Evolutionary conservation across 2,797 vertebrate genomes (phyloP), one percentile per base, ranked within the genome.

Genomic region (Neopelma chrysocephalum): DNA sequence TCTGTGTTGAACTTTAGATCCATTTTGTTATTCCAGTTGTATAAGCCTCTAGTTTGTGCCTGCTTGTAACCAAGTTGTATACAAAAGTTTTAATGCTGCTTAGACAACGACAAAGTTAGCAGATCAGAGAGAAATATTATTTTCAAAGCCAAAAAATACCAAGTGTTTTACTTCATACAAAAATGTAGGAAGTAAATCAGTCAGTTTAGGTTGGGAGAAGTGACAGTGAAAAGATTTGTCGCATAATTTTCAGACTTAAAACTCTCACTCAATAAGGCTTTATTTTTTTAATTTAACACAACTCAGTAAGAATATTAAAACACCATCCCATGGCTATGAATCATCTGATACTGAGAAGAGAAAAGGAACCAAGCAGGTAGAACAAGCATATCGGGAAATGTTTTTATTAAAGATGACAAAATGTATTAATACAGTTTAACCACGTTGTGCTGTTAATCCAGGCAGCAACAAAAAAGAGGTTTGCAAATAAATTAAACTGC

Each of bases 351-450:
- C 26, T 6, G 68, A 82, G 53, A 78, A 62, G 18, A 73, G 34
- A 82, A 95, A 89, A 96, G 73, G 86, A 90, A 92, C 94, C 56
- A 68, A 91, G 84, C 90, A 96, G 89, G 96, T 88, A 92, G 80
- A 91, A 96, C 68, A 88, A 83, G 48, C 34, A 0, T 53, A 95
- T 92, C 89, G 94, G 92, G 95, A 96, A 97, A 96, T 83, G 65
- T 38, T 79, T 98, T 97, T 97, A 98, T 97, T 97, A 96, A 90
- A 97, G 80, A 94, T 89, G 92, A 94, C 92, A 97, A 94, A 96
- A 95, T 48, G 47, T 31, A 96, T 90, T 87, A 87, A 93, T 86
- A 69, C 13, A 69, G 61, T 83, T 93, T 78, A 90, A 73, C 87
- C 48, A 64, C 5, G 15, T 86, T 80, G 82, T 82, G 68, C 18